phyloP scores from a whole-genome alignment of 2,113 vertebrate species.

The Delphinapterus leucas region DNA sequence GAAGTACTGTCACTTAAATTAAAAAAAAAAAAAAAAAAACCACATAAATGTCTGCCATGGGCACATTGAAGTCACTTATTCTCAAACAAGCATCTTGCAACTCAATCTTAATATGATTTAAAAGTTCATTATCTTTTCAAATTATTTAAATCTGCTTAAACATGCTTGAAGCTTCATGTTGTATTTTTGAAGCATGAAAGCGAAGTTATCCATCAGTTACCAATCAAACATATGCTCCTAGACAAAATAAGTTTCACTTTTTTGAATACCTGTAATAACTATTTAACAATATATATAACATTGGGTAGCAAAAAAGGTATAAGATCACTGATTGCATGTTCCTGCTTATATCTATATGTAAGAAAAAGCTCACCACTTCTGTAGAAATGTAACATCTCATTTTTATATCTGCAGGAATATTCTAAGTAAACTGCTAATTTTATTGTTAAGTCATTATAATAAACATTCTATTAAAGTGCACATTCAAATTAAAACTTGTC shows the following conservation, averaged over 20 bases:
- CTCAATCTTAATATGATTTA: neutral
- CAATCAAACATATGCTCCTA: neutral
- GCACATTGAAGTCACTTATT: neutral
- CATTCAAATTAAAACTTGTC: slow-evolving; percentile 21
- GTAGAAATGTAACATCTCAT: neutral
- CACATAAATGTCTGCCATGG: neutral
- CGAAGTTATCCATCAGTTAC: neutral
- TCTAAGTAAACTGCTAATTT: neutral
- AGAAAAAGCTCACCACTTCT: neutral
- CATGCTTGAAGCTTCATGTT: neutral
- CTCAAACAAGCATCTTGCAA: neutral
- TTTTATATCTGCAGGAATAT: neutral
- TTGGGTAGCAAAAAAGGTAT: neutral
- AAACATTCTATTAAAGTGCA: slow-evolving; percentile 12
- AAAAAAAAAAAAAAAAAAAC: neutral
- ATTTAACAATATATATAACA: neutral
- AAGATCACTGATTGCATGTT: neutral
- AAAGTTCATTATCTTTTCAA: neutral
- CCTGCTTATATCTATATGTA: neutral
- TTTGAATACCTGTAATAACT: neutral
- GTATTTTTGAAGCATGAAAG: neutral
- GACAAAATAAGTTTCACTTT: neutral
- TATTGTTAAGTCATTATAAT: slow-evolving; percentile 33
- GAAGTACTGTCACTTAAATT: neutral
- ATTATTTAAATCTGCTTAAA: neutral